Evolutionary conservation across 30 jellyfish, hydroid and myxozoan genomes (phyloP), one percentile per base, ranked within the genome.

Genomic region (Hydractinia symbiolongicarpus): DNA sequence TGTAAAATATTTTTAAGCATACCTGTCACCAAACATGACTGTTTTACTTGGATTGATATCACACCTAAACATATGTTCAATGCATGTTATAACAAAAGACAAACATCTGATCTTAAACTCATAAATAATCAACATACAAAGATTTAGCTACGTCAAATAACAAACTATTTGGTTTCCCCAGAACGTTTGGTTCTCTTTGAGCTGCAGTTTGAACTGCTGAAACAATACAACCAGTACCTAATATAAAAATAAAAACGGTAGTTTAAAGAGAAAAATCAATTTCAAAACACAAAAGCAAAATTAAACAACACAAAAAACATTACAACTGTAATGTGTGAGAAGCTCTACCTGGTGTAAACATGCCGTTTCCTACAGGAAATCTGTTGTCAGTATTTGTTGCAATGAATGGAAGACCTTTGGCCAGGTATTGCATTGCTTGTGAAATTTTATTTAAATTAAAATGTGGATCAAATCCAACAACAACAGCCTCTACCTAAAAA

Each of bases 171-270:
- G 99, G 99, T 69, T 94, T 94, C 17, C 99, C 99, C 79, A 94
- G 82, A 10, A 94, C 88, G 55, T 82, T 76, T 61, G 99, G 99
- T 20, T 79, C 84, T 30, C 99, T 81, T 4, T 55, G 77, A 14
- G 95, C 84, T 14, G 95, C 91, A 16, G 96, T 83, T 69, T 61
- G 56, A 6, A 94, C 95, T 9, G 99, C 96, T 9, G 84, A 83
- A 14, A 94, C 95, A 70, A 94, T 86, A 20, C 95, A 86, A 19
- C 99, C 99, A 82, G 97, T 89, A 9, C 99, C 99, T 94, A 60
- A 17, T 4, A 72, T 30, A 72, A 15, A 74, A 50, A 49, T 30
- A 30, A 11, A 30, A 74, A 10, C 17, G 4, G 56, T 14, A 60
- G 14, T 15, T 64, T 15, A 2, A 11, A 9, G 57, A 55, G n/a